phyloP scores from a whole-genome alignment of 2,113 vertebrate species.

The Balaeniceps rex region DNA sequence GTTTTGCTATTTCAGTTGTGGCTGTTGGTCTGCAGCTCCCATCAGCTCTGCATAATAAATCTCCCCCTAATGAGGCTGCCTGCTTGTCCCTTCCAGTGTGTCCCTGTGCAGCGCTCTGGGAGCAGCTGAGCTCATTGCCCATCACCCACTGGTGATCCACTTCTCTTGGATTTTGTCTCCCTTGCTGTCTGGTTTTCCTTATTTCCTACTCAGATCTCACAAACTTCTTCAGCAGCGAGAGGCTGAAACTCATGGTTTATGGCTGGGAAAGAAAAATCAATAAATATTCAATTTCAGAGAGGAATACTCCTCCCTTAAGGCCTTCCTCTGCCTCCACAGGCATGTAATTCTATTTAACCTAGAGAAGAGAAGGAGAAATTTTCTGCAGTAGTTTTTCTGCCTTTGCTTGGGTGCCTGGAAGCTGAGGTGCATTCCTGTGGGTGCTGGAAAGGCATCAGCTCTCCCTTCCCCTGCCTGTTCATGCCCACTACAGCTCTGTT shows the following conservation, averaged over 20 bases:
- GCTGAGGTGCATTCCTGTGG: neutral
- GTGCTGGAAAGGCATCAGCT: neutral
- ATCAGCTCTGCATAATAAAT: neutral
- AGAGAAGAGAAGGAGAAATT: neutral
- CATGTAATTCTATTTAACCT: neutral
- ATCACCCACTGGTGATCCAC: neutral
- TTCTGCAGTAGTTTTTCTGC: neutral
- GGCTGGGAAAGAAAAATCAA: slow-evolving; percentile 19
- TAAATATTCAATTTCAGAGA: neutral
- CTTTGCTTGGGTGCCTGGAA: neutral
- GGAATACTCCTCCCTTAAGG: neutral
- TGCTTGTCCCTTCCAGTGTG: neutral
- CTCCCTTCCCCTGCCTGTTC: neutral
- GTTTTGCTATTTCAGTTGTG: neutral
- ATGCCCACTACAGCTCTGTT: neutral
- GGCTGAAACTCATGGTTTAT: neutral
- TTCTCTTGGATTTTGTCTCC: neutral
- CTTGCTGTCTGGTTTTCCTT: neutral
- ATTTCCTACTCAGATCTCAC: neutral
- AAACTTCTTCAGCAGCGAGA: neutral
- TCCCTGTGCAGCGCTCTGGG: neutral
- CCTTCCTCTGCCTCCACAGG: neutral
- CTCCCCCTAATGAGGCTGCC: neutral
- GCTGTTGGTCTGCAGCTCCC: neutral
- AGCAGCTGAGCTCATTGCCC: neutral